Conservation (phyloP, 2,113 vertebrate genomes). For the Vombatus ursinus region DNA sequence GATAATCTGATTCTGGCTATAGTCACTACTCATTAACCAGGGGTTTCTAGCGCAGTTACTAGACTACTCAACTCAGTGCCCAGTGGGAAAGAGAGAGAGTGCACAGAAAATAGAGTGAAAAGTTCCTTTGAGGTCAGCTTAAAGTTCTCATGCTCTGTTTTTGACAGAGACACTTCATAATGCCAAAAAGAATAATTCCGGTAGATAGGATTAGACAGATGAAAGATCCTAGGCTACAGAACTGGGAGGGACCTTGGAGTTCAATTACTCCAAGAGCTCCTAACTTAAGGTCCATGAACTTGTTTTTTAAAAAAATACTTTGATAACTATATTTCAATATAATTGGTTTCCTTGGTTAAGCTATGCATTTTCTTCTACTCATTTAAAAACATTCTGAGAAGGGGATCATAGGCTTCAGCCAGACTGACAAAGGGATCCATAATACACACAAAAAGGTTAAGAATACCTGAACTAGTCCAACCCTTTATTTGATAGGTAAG, state of each 20-base stretch:
- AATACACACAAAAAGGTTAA: not conserved
- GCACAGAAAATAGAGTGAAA: slow-evolving; percentile 52
- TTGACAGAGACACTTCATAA: not conserved
- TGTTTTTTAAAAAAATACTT: not conserved
- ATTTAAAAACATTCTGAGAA: not conserved
- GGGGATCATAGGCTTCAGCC: not conserved
- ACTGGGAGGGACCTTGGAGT: not conserved
- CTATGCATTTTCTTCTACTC: not conserved
- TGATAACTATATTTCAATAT: not conserved
- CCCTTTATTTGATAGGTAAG: not conserved
- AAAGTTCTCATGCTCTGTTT: slow-evolving; percentile 39
- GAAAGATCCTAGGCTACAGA: not conserved
- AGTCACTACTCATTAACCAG: slow-evolving; percentile 9
- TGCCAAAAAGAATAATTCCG: not conserved
- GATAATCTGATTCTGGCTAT: slow-evolving; percentile 11
- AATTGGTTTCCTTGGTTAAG: not conserved
- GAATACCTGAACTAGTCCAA: not conserved
- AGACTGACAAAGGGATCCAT: not conserved
- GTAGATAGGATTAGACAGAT: not conserved
- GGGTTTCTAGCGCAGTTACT: not conserved
- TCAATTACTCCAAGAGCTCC: not conserved
- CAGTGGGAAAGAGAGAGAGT: not conserved
- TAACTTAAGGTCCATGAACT: not conserved
- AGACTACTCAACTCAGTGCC: not conserved
- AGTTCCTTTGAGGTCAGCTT: slow-evolving; percentile 15